Evolutionary conservation across 2,797 vertebrate species (phyloP).

Genomic region (Myotis findleyi): DNA sequence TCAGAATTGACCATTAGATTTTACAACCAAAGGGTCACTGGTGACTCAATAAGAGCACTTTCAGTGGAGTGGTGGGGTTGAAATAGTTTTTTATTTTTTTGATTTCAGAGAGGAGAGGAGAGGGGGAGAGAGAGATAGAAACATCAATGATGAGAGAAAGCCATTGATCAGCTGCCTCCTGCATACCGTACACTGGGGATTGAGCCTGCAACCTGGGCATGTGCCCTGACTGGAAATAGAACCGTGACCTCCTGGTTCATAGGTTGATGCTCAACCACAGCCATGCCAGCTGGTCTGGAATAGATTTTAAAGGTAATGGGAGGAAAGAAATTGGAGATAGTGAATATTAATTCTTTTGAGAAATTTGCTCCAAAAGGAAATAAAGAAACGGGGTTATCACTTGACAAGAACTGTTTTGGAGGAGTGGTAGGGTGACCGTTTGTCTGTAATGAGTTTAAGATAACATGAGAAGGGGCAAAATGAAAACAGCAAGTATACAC

Average conservation of each 20-base stretch:
- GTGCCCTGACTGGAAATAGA: too few species aligned
- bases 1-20: not conserved
- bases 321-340: not conserved
- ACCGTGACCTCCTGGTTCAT: too few species aligned
- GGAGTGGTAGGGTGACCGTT: not conserved
- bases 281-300: not conserved
- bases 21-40: not conserved
- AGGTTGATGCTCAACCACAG: too few species aligned
- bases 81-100: not conserved
- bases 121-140: too few species aligned
- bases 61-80: not conserved
- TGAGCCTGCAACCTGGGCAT: too few species aligned
- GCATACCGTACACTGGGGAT: too few species aligned
- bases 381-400: not conserved
- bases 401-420: not conserved
- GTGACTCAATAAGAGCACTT: not conserved
- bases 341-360: not conserved
- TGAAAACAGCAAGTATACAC: not conserved
- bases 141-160: too few species aligned
- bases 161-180: too few species aligned
- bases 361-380: slow-evolving; percentile 12
- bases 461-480: not conserved
- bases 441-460: not conserved
- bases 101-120: too few species aligned
- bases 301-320: not conserved